Conservation (phyloP, 2,888 invertebrate genomes). For the Ferdinandea cuprea region DNA sequence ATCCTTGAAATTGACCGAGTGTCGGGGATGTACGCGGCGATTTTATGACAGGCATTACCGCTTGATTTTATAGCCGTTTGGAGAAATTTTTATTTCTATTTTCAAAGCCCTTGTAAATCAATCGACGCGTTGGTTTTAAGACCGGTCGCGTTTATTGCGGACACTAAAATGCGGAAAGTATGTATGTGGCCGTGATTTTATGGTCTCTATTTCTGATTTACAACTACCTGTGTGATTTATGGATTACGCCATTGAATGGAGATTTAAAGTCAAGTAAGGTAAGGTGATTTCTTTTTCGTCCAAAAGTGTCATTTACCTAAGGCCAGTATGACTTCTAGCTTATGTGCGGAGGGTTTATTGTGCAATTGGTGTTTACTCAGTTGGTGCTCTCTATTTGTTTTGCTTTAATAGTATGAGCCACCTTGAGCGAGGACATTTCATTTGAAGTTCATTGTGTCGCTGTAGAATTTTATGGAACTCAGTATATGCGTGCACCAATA, state of each 20-base stretch:
- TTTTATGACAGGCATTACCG: constrained; percentile 68
- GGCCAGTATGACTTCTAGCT: constrained; percentile 1
- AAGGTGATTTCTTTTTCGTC: constrained; percentile 59
- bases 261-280: constrained; percentile 64
- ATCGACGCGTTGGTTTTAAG: constrained; percentile 47
- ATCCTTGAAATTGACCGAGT: constrained; percentile 67
- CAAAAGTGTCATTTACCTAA: constrained; percentile 42
- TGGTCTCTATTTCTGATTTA: constrained; percentile 57
- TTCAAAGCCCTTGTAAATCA: constrained; percentile 67
- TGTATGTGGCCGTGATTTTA: constrained; percentile 67
- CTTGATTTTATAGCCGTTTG: constrained; percentile 66
- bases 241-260: constrained; percentile 49
- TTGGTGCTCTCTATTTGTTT: constrained; percentile 62
- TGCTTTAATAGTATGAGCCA: constrained; percentile 15
- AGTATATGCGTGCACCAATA: too few species aligned
- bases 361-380: constrained; percentile 65
- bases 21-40: constrained; percentile 52
- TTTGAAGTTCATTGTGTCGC: neutral
- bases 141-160: constrained; percentile 55
- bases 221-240: constrained; percentile 71
- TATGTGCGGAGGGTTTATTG: constrained; percentile 47
- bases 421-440: constrained; percentile 26
- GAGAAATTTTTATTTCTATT: constrained; percentile 64
- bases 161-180: constrained; percentile 61
- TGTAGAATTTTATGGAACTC: too few species aligned